Evolutionary conservation across 2,888 invertebrate species (phyloP).

Genomic region (Dynastes maya): DNA sequence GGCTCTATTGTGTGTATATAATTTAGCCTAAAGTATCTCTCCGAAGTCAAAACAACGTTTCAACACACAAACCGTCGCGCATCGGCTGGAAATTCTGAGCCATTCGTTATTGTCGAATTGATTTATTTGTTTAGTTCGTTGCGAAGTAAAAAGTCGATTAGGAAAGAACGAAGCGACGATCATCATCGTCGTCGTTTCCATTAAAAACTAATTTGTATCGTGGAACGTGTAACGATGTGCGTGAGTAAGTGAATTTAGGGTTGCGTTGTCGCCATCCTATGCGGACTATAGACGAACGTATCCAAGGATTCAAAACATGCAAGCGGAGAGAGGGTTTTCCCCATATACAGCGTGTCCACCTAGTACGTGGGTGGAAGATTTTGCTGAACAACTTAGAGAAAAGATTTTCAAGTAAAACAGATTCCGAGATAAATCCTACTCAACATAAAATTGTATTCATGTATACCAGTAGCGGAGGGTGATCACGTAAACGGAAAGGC

Average conservation of each 20-base stretch:
- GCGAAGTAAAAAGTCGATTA: constrained; percentile 38
- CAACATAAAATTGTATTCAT: too few relatives aligned
- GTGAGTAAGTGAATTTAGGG: constrained; percentile 50
- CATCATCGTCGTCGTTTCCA: constrained; percentile 37
- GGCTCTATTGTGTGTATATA: background rate
- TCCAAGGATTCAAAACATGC: too few relatives aligned
- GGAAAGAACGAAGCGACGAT: constrained; percentile 4
- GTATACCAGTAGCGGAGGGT: too few relatives aligned
- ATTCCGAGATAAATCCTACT: too few relatives aligned
- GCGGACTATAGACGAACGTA: too few relatives aligned
- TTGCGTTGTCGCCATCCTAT: constrained; percentile 21
- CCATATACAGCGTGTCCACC: too few relatives aligned
- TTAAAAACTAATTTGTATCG: constrained; percentile 50
- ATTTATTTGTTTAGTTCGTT: constrained; percentile 32
- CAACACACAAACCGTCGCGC: constrained; percentile 1
- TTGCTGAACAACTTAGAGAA: too few relatives aligned
- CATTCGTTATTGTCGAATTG: constrained; percentile 40
- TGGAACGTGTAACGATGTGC: constrained; percentile 49
- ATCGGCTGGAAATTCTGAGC: constrained; percentile 5
- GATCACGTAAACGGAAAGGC: too few relatives aligned
- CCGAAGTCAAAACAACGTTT: background rate
- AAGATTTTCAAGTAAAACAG: background rate
- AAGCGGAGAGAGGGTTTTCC: too few relatives aligned
- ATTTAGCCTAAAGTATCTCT: constrained; percentile 19
- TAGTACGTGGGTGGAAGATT: too few relatives aligned